A percentile compares a stretch with the other conserved stretches of the same genome.
Evolutionary conservation across 2,113 vertebrate genomes (phyloP).

Genomic region (Micromys minutus): DNA sequence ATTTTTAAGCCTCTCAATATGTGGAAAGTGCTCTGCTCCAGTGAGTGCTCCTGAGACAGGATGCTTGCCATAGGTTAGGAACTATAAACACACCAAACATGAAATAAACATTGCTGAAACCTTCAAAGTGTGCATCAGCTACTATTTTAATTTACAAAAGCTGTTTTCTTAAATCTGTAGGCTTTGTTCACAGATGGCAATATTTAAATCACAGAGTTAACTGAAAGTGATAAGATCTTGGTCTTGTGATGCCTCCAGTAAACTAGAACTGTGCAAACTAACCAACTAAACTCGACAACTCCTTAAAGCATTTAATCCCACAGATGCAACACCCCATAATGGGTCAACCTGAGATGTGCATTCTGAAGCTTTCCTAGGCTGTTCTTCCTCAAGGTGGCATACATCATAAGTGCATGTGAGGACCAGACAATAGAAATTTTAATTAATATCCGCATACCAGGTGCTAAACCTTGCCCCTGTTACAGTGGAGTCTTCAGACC

Average conservation of each 20-base stretch:
- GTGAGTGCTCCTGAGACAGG: background rate
- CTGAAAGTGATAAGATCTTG: slow-evolving; percentile 76
- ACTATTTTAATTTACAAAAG: slow-evolving; percentile 60
- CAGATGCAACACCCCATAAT: slow-evolving; percentile 69
- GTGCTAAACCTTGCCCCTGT: slow-evolving; percentile 41
- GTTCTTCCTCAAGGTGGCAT: slow-evolving; percentile 42
- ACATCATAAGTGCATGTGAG: background rate
- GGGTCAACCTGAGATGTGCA: slow-evolving; percentile 18
- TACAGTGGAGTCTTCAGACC: slow-evolving; percentile 18
- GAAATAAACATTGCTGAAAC: background rate
- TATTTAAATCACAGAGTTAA: slow-evolving; percentile 77
- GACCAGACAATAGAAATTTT: slow-evolving; percentile 24
- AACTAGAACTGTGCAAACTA: slow-evolving; percentile 79
- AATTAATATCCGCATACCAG: background rate
- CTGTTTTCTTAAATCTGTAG: slow-evolving; percentile 59
- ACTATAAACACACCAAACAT: background rate
- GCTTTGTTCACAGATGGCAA: slow-evolving; percentile 82
- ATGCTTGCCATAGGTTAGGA: background rate
- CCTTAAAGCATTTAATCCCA: slow-evolving; percentile 74
- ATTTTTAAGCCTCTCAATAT: background rate
- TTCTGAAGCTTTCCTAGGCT: slow-evolving; percentile 60
- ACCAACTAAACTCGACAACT: slow-evolving; percentile 84
- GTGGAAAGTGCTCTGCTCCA: background rate
- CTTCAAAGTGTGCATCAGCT: slow-evolving; percentile 50
- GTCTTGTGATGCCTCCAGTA: slow-evolving; percentile 78